Evolutionary conservation across 2,113 vertebrate genomes (phyloP).

Genomic region (Acrocephalus kingi): DNA sequence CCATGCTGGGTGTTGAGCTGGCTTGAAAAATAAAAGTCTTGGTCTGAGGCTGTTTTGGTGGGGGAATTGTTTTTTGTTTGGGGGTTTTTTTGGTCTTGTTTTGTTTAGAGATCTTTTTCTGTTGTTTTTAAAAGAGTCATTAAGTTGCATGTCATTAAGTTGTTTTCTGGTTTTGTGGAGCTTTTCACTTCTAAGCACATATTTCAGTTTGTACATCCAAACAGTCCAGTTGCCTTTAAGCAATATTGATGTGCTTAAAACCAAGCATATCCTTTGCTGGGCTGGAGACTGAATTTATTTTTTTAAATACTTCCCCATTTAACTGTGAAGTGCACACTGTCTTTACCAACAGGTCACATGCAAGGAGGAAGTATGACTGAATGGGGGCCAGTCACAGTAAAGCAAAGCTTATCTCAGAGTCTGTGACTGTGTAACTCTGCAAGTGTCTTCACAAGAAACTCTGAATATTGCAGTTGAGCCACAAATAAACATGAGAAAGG

Average conservation of each 20-base stretch:
- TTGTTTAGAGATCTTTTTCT: neutral
- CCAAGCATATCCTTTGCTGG: neutral
- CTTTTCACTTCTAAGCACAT: neutral
- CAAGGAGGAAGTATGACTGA: neutral
- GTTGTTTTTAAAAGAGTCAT: constrained; percentile 1
- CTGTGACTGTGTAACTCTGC: neutral
- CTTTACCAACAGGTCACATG: neutral
- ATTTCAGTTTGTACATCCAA: neutral
- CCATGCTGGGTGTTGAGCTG: constrained; percentile 11
- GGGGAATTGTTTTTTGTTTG: neutral
- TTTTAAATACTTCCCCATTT: neutral
- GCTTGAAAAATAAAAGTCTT: neutral
- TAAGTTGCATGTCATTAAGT: neutral
- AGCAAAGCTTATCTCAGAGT: neutral
- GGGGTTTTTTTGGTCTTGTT: neutral
- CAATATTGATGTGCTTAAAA: neutral
- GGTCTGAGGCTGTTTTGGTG: neutral
- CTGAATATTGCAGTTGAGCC: neutral
- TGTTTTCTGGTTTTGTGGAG: neutral
- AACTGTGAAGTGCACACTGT: neutral
- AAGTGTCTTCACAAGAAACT: neutral
- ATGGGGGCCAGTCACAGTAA: neutral
- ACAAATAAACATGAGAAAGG: neutral
- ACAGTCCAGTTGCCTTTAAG: neutral
- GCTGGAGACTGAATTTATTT: neutral